Conservation (phyloP, 2,797 vertebrate genomes). For the Etheostoma perlongum region DNA sequence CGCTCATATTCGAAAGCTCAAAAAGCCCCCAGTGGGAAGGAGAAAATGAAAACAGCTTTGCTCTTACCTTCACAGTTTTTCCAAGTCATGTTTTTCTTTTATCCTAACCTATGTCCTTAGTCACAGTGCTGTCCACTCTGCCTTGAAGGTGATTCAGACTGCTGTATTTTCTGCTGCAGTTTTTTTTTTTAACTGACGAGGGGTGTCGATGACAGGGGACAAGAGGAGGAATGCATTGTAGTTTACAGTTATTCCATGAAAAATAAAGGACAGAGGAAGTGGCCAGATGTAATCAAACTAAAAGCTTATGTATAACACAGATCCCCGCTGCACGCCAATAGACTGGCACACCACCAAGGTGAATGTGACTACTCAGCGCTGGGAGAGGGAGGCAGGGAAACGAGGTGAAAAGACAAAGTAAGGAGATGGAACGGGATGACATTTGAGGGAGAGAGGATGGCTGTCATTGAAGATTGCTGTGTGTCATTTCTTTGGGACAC, state of each 20-base stretch:
- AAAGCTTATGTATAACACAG: slow-evolving; percentile 81
- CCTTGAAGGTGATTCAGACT: slow-evolving; percentile 42
- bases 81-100: slow-evolving; percentile 29
- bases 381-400: slow-evolving; percentile 34
- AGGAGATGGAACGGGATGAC: slow-evolving; percentile 72
- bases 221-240: slow-evolving; percentile 45
- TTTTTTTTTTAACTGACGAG: slow-evolving; percentile 11
- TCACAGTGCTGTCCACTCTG: slow-evolving; percentile 13
- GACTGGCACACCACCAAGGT: slow-evolving; percentile 79
- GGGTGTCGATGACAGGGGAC: slow-evolving; percentile 52
- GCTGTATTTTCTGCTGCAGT: slow-evolving; percentile 21
- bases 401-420: slow-evolving; percentile 64
- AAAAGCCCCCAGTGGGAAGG: slow-evolving; percentile 32
- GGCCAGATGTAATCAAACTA: slow-evolving; percentile 85
- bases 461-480: slow-evolving; percentile 71
- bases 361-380: slow-evolving; percentile 71
- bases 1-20: slow-evolving; percentile 14
- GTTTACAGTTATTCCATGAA: slow-evolving; percentile 74
- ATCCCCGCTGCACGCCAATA: slow-evolving; percentile 55
- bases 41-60: slow-evolving; percentile 49
- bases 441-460: slow-evolving; percentile 52
- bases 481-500: slow-evolving; percentile 58
- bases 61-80: slow-evolving; percentile 37
- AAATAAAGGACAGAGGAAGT: slow-evolving; percentile 68
- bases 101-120: slow-evolving; percentile 24